Conservation (phyloP, 2,888 invertebrate species). For the Hartigia nigra region DNA sequence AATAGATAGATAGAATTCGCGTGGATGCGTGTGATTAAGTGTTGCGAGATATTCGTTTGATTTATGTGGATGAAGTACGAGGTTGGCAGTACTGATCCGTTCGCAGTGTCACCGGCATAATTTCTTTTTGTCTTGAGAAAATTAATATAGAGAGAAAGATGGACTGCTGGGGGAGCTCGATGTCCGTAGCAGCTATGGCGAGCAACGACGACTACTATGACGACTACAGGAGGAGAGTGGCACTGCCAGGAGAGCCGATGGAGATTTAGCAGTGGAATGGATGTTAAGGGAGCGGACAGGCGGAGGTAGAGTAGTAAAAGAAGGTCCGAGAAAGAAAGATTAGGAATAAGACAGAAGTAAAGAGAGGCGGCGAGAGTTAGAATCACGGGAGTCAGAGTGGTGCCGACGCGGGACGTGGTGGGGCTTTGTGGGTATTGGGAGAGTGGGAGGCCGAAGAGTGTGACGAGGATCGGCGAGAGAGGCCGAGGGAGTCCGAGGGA, state of each 20-base stretch:
- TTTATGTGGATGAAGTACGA: neutral
- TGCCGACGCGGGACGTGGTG: neutral
- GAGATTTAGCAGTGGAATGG: neutral
- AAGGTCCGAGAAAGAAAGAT: neutral
- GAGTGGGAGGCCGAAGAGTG: neutral
- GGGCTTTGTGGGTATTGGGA: neutral
- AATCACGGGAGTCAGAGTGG: neutral
- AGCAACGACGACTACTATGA: neutral
- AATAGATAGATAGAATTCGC: too few species aligned
- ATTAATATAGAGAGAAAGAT: neutral
- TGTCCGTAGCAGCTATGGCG: neutral
- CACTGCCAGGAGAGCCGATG: neutral
- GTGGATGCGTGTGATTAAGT: neutral
- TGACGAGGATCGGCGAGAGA: conserved; percentile 4
- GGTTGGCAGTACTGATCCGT: neutral
- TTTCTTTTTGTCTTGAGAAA: neutral
- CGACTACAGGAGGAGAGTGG: neutral
- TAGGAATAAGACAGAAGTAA: conserved; percentile 26
- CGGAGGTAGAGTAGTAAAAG: conserved; percentile 35
- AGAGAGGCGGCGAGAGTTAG: neutral
- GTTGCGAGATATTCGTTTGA: neutral
- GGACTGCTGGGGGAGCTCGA: neutral
- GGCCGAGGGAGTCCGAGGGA: conserved; percentile 13
- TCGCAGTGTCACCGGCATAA: neutral
- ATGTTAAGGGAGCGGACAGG: conserved; percentile 6